phyloP scores from a whole-genome alignment of 2,888 invertebrate genomes.

The Nomada ruficornis region DNA sequence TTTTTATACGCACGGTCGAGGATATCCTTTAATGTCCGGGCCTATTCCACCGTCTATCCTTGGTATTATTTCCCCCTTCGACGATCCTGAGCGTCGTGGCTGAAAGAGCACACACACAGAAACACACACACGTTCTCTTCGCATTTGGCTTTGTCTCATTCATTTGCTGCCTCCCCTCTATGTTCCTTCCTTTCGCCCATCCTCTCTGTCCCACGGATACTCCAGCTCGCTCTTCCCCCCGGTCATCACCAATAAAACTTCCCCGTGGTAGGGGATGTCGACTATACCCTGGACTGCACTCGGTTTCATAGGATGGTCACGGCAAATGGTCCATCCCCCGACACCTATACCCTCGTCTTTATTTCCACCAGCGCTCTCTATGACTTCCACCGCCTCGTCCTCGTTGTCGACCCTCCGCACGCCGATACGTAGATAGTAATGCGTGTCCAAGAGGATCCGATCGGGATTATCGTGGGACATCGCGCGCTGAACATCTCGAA shows the following conservation, averaged over 20 bases:
- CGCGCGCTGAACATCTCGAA: constrained; percentile 10
- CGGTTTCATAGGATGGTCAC: constrained; percentile 81
- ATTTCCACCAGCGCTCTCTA: constrained; percentile 76
- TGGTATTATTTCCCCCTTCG: constrained; percentile 60
- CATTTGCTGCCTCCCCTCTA: constrained; percentile 42
- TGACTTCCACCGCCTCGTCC: constrained; percentile 56
- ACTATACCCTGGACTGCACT: constrained; percentile 80
- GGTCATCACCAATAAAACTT: constrained; percentile 74
- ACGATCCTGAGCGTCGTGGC: constrained; percentile 40
- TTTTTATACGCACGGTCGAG: constrained; percentile 54
- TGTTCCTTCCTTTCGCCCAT: constrained; percentile 37
- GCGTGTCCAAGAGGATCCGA: constrained; percentile 46
- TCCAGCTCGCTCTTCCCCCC: constrained; percentile 31
- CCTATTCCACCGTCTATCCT: constrained; percentile 58
- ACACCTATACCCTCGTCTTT: constrained; percentile 82
- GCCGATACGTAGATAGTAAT: constrained; percentile 50
- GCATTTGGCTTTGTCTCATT: not conserved
- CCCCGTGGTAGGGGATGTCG: constrained; percentile 70
- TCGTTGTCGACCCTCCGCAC: constrained; percentile 19
- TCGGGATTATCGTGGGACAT: constrained; percentile 61
- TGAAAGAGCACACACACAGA: constrained; percentile 40
- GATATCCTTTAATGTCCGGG: constrained; percentile 61
- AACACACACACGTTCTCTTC: constrained; percentile 58
- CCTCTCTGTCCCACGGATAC: not conserved
- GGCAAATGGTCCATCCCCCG: constrained; percentile 81